Conservation (phyloP, 2,888 invertebrate species). For the Hecatera dysodea region DNA sequence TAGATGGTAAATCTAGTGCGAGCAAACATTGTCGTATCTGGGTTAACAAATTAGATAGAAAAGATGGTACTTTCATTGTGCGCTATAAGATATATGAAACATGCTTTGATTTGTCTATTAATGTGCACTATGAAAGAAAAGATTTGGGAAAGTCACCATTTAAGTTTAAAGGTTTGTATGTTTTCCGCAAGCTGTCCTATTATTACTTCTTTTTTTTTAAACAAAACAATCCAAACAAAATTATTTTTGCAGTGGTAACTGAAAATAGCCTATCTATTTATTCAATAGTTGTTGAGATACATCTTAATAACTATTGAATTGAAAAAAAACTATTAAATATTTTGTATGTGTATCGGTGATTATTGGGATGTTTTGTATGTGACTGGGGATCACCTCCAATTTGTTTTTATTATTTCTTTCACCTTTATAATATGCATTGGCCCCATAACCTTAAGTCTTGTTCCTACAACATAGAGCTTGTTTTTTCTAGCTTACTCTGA, state of each 20-base stretch:
- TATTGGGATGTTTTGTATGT: too few species aligned
- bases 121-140: conserved; percentile 91
- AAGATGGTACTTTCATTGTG: conserved; percentile 96
- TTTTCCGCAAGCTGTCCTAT: conserved; percentile 52
- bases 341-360: too few species aligned
- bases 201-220: background rate
- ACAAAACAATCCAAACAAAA: too few species aligned
- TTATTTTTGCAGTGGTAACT: too few species aligned
- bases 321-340: too few species aligned
- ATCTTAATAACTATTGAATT: too few species aligned
- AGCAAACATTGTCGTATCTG: conserved; percentile 93
- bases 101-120: conserved; percentile 93
- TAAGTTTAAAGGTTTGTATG: conserved; percentile 90
- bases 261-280: too few species aligned
- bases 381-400: too few species aligned
- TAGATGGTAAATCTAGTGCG: conserved; percentile 90
- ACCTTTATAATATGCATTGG: too few species aligned
- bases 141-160: conserved; percentile 93
- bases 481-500: background rate
- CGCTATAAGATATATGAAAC: conserved; percentile 95
- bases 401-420: too few species aligned
- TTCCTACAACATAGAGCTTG: background rate
- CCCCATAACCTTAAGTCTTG: too few species aligned
- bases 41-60: conserved; percentile 94
- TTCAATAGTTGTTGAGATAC: too few species aligned